Evolutionary conservation across 2,797 vertebrate genomes (phyloP), one percentile per base, ranked within the genome.

Genomic region (Ataeniobius toweri): DNA sequence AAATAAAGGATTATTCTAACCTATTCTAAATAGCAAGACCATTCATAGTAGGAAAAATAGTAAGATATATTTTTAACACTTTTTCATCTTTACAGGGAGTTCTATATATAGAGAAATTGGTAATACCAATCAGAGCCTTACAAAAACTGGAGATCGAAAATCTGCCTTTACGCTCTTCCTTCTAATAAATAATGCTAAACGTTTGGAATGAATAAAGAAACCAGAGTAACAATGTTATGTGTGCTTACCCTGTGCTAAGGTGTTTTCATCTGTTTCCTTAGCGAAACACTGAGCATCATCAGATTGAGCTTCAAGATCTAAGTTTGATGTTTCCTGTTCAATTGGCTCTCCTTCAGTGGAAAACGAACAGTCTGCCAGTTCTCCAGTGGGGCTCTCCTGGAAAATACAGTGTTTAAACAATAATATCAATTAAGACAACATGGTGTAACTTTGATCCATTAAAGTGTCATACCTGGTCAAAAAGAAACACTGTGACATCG

Each of bases 401-500:
- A 81, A 83, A 63, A 18, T 70, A 80, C 36, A 74, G 6, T 0
- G 56, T 69, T 75, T n/a, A 73, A 72, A 12, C 20, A 14, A 48
- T 69, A 1, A 48, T 28, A 58, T 9, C 7, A 4, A 36, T 18
- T 26, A 36, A 56, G 1, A 55, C 10, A 7, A 14, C 28, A 55
- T 14, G 26, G 46, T 18, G 61, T 7, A 76, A 46, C 10, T 59
- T 68, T 78, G 7, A 67, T 51, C 2, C 31, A 2, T 18, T 1
- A 53, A 75, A 0, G 0, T 24, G 31, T 16, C 92, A 14, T 91
- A 99, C 98, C 98, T 99, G 98, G 93, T 99, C 98, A 24, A 99
- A 99, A 91, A 99, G 96, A 94, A 98, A 99, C 92, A 99, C 97
- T 0, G 98, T 99, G 72, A 99, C 98, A 0, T 99, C 97, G 0